A percentile compares a stretch with the other conserved stretches of the same genome.
These are phyloP conservation scores for Amazona vittata DNA, from an alignment of 2,113 vertebrate species.

Conservation along the genomic window DNA sequence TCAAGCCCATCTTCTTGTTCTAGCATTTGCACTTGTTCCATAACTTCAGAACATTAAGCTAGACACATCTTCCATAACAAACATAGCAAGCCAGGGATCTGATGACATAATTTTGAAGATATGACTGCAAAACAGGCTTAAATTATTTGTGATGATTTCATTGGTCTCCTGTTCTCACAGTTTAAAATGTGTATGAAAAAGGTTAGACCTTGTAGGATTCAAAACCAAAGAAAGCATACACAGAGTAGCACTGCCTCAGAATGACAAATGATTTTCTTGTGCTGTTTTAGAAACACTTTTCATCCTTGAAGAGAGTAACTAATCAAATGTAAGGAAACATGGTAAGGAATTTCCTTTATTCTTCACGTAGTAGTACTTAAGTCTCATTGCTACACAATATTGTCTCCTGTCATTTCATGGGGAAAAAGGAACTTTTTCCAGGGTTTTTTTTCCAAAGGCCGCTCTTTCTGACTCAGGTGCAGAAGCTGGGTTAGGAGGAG, in stretches of 20 bases:
- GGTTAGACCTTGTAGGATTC: background rate
- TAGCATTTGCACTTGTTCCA: constrained; percentile 20
- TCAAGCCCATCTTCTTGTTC: background rate
- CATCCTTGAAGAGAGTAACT: background rate
- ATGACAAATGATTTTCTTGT: background rate
- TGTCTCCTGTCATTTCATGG: background rate
- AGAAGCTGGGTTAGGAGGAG: background rate
- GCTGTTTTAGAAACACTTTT: background rate
- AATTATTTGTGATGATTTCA: background rate
- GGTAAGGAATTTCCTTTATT: background rate
- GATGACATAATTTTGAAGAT: background rate
- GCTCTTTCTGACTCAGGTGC: background rate
- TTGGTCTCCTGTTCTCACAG: background rate
- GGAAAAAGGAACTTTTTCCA: background rate
- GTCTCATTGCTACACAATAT: background rate
- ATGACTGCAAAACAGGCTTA: background rate
- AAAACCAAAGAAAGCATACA: background rate
- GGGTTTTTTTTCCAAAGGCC: background rate
- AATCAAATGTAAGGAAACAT: background rate
- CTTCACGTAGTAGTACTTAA: background rate
- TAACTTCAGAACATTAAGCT: background rate
- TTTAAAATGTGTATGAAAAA: background rate
- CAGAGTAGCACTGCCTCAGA: background rate
- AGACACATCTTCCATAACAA: background rate
- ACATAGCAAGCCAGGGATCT: background rate